These are phyloP conservation scores for Pristis pectinata DNA, from an alignment of 2,797 vertebrate genomes.

Conservation along the genomic window DNA sequence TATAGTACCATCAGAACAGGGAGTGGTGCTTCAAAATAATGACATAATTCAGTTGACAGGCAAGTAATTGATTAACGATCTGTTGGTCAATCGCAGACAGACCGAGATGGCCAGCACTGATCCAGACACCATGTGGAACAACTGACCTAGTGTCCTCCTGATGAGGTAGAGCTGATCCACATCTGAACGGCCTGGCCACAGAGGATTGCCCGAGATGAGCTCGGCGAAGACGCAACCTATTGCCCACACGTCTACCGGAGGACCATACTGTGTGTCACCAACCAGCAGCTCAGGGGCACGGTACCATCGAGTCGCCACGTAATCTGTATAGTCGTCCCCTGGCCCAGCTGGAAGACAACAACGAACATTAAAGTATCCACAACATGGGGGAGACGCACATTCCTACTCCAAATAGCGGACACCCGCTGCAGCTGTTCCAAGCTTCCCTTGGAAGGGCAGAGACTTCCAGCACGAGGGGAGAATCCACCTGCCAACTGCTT, in stretches of 20 bases:
- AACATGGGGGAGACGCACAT: neutral
- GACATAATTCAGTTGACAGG: too few species aligned
- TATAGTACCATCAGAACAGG: too few species aligned
- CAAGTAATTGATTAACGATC: neutral
- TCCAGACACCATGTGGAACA: neutral
- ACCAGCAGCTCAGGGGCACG: slow-evolving; percentile 55
- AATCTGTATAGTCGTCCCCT: slow-evolving; percentile 86
- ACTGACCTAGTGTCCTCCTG: slow-evolving; percentile 76
- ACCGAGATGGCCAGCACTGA: neutral
- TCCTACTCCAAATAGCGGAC: too few species aligned
- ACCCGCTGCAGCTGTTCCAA: too few species aligned
- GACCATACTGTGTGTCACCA: slow-evolving; percentile 83
- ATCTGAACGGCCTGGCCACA: slow-evolving; percentile 91
- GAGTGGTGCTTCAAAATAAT: too few species aligned
- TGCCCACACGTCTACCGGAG: slow-evolving; percentile 88
- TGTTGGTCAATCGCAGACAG: neutral
- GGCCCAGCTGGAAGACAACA: slow-evolving; percentile 68
- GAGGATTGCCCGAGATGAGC: slow-evolving; percentile 73
- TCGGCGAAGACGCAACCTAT: slow-evolving; percentile 87
- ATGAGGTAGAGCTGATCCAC: slow-evolving; percentile 90
- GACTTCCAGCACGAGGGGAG: too few species aligned
- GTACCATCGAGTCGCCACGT: slow-evolving; percentile 91
- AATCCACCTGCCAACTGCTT: too few species aligned
- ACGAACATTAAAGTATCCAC: neutral
- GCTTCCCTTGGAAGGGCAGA: neutral